These are phyloP conservation scores for Zaprionus bogoriensis DNA, from an alignment of 2,888 invertebrate species.

Conservation along the genomic window DNA sequence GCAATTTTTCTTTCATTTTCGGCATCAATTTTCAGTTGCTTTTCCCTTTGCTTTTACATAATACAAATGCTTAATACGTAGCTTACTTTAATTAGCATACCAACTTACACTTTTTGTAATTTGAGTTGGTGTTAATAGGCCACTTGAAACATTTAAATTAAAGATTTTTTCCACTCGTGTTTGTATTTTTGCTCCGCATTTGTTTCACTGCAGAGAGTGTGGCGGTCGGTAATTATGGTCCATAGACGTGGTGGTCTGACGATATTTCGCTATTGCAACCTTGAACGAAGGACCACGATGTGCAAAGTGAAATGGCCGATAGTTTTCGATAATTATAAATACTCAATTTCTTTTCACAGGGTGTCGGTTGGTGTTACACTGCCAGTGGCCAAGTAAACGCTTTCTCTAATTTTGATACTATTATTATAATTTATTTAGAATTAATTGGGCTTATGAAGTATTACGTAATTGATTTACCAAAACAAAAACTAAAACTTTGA, in stretches of 20 bases:
- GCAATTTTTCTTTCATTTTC: slow-evolving; percentile 60
- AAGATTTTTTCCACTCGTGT: slow-evolving; percentile 46
- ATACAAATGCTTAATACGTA: slow-evolving; percentile 23
- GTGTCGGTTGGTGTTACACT: no score
- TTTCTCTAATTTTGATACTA: no score
- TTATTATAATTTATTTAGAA: no score
- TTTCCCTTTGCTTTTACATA: slow-evolving; percentile 26
- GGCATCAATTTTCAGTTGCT: slow-evolving; percentile 41
- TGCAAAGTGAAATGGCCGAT: neutral
- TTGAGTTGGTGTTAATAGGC: slow-evolving; percentile 35
- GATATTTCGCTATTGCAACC: slow-evolving; percentile 13
- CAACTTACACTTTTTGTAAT: slow-evolving; percentile 63
- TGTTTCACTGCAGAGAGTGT: slow-evolving; percentile 45
- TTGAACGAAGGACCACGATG: neutral
- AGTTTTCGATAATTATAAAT: neutral
- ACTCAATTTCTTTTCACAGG: neutral
- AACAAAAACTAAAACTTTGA: neutral
- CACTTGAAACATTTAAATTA: slow-evolving; percentile 59
- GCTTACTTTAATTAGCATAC: slow-evolving; percentile 20
- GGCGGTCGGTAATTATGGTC: slow-evolving; percentile 34
- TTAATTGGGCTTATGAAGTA: no score
- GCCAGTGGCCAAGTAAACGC: no score
- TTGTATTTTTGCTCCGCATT: slow-evolving; percentile 54
- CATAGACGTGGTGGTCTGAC: slow-evolving; percentile 27
- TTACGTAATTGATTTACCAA: no score